phyloP scores from a whole-genome alignment of 37 sponge, comb jelly and placozoan species.

The Beroe ovata region DNA sequence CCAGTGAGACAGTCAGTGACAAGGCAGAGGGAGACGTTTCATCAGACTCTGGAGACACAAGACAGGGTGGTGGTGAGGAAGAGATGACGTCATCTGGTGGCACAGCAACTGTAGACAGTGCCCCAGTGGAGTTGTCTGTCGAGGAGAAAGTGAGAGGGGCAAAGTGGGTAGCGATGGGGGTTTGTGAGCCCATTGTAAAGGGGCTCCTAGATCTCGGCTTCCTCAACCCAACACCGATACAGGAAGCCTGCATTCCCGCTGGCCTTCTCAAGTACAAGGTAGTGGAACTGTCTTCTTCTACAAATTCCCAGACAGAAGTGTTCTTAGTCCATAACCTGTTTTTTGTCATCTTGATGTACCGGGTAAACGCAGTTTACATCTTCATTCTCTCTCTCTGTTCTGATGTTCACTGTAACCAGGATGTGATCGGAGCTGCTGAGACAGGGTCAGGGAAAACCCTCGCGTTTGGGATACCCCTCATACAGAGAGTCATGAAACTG shows the following conservation, averaged over 20 bases:
- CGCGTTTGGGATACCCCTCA: slow-evolving; percentile 89
- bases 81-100: background rate
- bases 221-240: slow-evolving; percentile 84
- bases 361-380: no score
- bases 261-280: slow-evolving; percentile 69
- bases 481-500: slow-evolving; percentile 73
- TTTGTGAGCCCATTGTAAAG: slow-evolving; percentile 70
- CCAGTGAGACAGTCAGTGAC: no score
- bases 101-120: background rate
- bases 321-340: no score
- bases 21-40: no score
- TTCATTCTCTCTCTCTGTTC: no score
- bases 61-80: no score
- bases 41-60: no score
- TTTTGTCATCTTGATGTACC: no score
- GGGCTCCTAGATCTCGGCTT: slow-evolving; percentile 79
- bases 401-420: no score
- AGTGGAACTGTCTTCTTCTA: no score
- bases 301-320: no score
- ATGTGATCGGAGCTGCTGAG: slow-evolving; percentile 97
- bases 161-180: slow-evolving; percentile 77
- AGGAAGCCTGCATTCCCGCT: slow-evolving; percentile 77
- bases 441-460: slow-evolving; percentile 79
- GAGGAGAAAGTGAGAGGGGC: slow-evolving; percentile 50
- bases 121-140: background rate